Conservation (phyloP, 2,113 vertebrate genomes). For the Asarcornis scutulata region DNA sequence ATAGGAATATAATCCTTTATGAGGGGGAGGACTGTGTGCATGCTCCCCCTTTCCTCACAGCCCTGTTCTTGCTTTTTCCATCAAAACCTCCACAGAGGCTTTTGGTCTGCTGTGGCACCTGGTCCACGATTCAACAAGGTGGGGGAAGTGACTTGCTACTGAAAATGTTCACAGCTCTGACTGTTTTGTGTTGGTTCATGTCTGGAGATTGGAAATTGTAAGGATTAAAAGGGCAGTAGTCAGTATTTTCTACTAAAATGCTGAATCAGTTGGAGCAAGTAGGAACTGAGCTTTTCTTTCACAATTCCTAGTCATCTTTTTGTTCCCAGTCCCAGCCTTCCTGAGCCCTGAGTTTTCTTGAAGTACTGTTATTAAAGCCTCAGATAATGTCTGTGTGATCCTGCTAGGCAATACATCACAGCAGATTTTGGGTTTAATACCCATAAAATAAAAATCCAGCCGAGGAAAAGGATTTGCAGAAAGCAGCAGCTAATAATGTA, state of each 20-base stretch:
- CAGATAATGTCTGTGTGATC: not conserved
- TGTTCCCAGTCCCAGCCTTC: not conserved
- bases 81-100: not conserved
- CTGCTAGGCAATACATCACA: not conserved
- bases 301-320: not conserved
- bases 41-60: not conserved
- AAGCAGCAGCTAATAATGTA: not conserved
- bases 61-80: not conserved
- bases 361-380: not conserved
- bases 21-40: not conserved
- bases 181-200: not conserved
- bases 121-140: not conserved
- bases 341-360: not conserved
- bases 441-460: not conserved
- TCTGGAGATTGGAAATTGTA: not conserved
- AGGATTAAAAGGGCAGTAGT: not conserved
- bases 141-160: conserved; percentile 8
- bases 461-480: not conserved
- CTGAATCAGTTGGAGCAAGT: not conserved
- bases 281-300: not conserved
- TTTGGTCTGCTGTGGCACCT: not conserved
- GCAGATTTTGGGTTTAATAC: not conserved
- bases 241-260: not conserved
- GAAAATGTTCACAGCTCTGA: not conserved
- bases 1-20: not conserved